Evolutionary conservation across 2,113 vertebrate species (phyloP), one percentile per base, ranked within the genome.

Genomic region (Nothobranchius furzeri): DNA sequence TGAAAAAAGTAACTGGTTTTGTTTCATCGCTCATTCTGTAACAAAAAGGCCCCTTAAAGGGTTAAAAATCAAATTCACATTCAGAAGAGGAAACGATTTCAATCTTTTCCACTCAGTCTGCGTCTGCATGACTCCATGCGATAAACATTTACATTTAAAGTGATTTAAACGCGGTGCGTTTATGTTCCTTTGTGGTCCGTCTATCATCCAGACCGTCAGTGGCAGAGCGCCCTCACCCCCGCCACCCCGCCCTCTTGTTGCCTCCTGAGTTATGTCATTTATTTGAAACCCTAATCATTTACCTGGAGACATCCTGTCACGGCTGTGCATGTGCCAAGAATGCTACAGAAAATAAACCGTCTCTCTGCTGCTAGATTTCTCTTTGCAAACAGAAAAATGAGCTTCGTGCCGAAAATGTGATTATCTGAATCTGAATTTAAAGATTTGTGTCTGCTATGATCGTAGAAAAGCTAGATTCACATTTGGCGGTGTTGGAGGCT

Each of bases 71-170:
- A 86, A 74, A 81, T 84, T 84, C 73, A 2, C 79, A 81, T 78
- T 85, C 83, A 84, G 75, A 81, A 76, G 76, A 73, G 79, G 80
- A 86, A 85, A 90, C 87, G 75, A 82, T 88, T 87, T 89, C 81
- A 75, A 77, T 83, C 75, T 81, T 81, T 72, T 79, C 82, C 83
- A 70, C 87, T 89, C 78, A 70, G 54, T 87, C 74, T 54, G 78
- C 85, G 89, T 92, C 90, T 92, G 89, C 92, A 93, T 93, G 88
- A 87, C 83, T 79, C 86, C 70, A 60, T 62, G 50, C 79, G 82
- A 90, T 90, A 93, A 93, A 93, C 90, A 92, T 92, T 92, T 91
- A 90, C 91, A 92, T 93, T 93, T 92, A 92, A 91, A 92, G 89
- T 91, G 91, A 92, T 93, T 93, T 91, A 92, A 92, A 89, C 85